These are phyloP conservation scores for Corythornis vintsioides DNA, from an alignment of 2,113 vertebrate species.

Conservation along the genomic window DNA sequence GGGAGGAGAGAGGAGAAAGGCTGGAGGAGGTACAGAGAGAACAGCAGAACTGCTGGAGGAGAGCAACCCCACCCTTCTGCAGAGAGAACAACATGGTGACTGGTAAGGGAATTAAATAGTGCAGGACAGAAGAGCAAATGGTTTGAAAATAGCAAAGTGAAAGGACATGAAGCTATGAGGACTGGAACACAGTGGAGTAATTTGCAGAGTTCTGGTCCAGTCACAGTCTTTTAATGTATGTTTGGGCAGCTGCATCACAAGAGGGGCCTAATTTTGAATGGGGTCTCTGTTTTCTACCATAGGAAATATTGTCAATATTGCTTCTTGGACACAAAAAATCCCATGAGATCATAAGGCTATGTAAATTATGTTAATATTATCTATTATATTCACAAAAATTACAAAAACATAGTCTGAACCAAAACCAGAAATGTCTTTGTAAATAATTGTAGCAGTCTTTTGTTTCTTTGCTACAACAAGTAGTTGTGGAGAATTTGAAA, in stretches of 20 bases:
- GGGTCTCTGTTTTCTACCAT: not conserved
- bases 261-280: not conserved
- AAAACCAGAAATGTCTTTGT: not conserved
- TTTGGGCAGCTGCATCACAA: conserved; percentile 12
- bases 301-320: not conserved
- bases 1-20: not conserved
- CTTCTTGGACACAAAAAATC: not conserved
- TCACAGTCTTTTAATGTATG: not conserved
- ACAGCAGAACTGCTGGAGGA: not conserved
- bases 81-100: not conserved
- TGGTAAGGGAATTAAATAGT: not conserved
- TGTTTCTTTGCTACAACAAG: not conserved
- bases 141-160: not conserved
- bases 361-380: not conserved
- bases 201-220: not conserved
- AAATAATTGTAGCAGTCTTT: not conserved
- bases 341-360: not conserved
- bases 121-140: not conserved
- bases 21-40: not conserved
- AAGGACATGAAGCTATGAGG: not conserved
- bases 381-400: not conserved
- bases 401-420: not conserved
- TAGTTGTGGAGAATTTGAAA: not conserved
- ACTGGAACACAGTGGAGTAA: not conserved
- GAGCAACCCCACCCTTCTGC: not conserved